phyloP scores from a whole-genome alignment of 2,888 invertebrate species.

The Portevinia maculata region DNA sequence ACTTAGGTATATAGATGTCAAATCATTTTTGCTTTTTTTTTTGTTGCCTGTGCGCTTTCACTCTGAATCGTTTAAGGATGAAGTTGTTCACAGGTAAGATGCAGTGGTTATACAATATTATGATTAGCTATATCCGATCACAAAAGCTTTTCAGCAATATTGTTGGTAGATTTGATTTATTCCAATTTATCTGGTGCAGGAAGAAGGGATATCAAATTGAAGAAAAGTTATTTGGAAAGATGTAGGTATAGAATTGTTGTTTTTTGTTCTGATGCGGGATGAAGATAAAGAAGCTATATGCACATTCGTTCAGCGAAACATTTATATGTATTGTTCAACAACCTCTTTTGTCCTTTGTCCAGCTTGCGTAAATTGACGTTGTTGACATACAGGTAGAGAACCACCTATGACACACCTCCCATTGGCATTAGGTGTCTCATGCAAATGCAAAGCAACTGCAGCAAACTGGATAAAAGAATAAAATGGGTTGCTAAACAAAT shows the following conservation, averaged over 20 bases:
- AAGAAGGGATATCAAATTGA: constrained; percentile 62
- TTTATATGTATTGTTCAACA: constrained; percentile 9
- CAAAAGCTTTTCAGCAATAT: constrained; percentile 26
- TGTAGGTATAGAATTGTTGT: constrained; percentile 5
- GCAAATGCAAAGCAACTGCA: constrained; percentile 54
- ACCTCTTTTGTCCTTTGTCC: too few species aligned
- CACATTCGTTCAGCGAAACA: constrained; percentile 19
- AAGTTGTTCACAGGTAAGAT: constrained; percentile 60
- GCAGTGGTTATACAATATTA: not conserved
- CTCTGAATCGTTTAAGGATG: constrained; percentile 58
- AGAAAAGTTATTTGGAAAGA: constrained; percentile 59
- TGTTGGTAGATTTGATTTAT: constrained; percentile 7
- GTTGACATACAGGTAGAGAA: constrained; percentile 23
- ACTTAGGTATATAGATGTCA: constrained; percentile 1
- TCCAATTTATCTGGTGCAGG: constrained; percentile 2
- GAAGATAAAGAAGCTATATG: constrained; percentile 20
- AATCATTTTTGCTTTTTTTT: not conserved
- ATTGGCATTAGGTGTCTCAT: too few species aligned
- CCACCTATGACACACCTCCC: constrained; percentile 22
- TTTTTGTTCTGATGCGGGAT: constrained; percentile 2
- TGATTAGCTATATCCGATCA: constrained; percentile 45
- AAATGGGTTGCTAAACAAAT: constrained; percentile 28
- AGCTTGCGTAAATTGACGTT: too few species aligned
- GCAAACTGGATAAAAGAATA: constrained; percentile 4
- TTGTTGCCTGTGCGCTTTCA: not conserved